Evolutionary conservation across 2,888 invertebrate species (phyloP), one percentile per base, ranked within the genome.

Genomic region (Deladenus siricidicola): DNA sequence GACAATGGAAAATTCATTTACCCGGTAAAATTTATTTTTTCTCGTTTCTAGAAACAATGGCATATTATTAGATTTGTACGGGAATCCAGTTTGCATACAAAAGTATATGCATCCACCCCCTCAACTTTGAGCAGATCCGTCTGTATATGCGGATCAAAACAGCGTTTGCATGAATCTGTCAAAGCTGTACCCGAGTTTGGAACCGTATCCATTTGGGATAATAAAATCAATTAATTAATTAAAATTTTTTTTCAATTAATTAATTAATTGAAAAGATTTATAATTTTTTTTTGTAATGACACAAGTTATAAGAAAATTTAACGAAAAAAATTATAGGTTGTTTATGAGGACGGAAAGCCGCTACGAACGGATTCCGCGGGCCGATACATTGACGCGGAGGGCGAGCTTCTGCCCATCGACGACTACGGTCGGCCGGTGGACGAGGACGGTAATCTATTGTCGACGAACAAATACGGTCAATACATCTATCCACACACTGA

Each of bases 341-440:
- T 51, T 51, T 51, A 51, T 19, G 28, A 51, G 28, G 28, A 19
- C 28, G 70, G 71, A 19, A 23, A 59, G 47, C 57, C 56, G 26
- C 42, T 74, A 21, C 64, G 68, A 17, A 67, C 68, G 14, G 64
- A 70, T 45, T 44, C 52, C 24, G 52, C 60, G n/a, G 67, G 71
- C n/a, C 48, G 52, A 4, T 59, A 59, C 47, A 26, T 66, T n/a
- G 50, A 55, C 21, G 58, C 49, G 23, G 45, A 56, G 1, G 60
- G 60, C 24, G 60, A 62, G 23, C 55, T 62, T 21, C 54, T 71
- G 14, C 65, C 71, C 8, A 69, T 63, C 8, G 70, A 73, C 59
- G 57, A 61, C 23, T 30, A 28, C 10, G 73, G 73, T 30, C 60
- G 52, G 21, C 62, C 62, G 44, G 30, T 57, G 57, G 66, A 23